A percentile compares a stretch with the other conserved stretches of the same genome.
Evolutionary conservation across 2,113 vertebrate genomes (phyloP).

Genomic region (Salvelinus alpinus): DNA sequence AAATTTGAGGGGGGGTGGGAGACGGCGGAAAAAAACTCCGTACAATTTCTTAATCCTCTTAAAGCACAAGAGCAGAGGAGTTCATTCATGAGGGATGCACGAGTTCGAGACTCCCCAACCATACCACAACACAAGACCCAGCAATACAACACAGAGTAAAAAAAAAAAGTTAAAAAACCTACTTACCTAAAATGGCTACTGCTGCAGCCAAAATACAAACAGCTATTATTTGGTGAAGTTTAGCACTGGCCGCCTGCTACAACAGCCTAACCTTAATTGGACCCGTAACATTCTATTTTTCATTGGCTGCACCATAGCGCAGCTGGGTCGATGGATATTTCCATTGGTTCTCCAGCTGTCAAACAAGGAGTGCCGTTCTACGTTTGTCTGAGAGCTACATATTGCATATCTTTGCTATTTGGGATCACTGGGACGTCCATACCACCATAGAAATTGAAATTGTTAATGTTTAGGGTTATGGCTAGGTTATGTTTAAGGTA

Average conservation of each 20-base stretch:
- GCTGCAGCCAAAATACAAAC: conserved; percentile 89
- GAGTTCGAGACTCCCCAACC: conserved; percentile 47
- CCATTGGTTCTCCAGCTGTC: conserved; percentile 81
- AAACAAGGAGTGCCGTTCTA: conserved; percentile 72
- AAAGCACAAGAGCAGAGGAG: conserved; percentile 60
- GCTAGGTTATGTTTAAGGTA: no score
- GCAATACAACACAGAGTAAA: conserved; percentile 30
- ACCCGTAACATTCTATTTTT: conserved; percentile 60
- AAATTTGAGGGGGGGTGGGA: conserved; percentile 73
- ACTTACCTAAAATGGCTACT: conserved; percentile 97
- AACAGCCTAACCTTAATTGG: conserved; percentile 81
- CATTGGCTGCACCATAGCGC: conserved; percentile 76
- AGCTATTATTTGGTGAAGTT: conserved; percentile 92
- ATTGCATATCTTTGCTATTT: conserved; percentile 14
- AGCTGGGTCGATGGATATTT: conserved; percentile 57
- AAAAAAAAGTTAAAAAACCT: conserved; percentile 78
- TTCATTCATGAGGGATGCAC: conserved; percentile 79
- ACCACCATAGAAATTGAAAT: no score
- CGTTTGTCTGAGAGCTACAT: conserved; percentile 84
- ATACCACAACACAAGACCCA: conserved; percentile 4
- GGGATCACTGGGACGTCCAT: no score
- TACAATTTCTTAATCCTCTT: conserved; percentile 67
- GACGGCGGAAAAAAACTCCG: conserved; percentile 47
- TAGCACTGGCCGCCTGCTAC: conserved; percentile 83
- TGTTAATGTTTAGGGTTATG: no score